A percentile compares a stretch with the other conserved stretches of the same genome.
Conservation (phyloP, 2,113 vertebrate genomes). For the Daphoenositta chrysoptera region DNA sequence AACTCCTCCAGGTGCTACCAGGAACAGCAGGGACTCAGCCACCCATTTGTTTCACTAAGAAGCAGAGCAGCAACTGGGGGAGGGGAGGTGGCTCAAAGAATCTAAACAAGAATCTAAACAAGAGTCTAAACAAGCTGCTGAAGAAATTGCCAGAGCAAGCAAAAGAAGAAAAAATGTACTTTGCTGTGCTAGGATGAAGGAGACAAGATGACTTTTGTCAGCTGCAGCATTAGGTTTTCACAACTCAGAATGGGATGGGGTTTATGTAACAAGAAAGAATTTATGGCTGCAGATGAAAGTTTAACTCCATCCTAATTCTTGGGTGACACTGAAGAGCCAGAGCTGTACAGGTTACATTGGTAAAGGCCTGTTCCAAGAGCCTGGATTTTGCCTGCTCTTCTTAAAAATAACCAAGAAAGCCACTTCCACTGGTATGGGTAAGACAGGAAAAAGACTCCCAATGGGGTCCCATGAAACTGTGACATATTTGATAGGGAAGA, state of each 20-base stretch:
- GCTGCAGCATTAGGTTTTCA: neutral
- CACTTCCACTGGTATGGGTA: neutral
- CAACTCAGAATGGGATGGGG: neutral
- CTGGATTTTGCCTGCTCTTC: neutral
- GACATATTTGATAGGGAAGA: neutral
- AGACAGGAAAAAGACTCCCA: neutral
- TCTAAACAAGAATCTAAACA: neutral
- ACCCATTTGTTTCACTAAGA: neutral
- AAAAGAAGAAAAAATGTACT: neutral
- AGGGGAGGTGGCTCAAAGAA: neutral
- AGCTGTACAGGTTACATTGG: neutral
- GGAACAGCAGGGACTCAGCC: neutral
- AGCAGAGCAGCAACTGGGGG: neutral
- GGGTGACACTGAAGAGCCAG: neutral
- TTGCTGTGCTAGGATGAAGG: neutral
- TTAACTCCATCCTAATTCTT: neutral
- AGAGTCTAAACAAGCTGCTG: neutral
- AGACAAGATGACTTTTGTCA: neutral
- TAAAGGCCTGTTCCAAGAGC: neutral
- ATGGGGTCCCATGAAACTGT: neutral
- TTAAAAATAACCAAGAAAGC: neutral
- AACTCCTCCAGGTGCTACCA: neutral
- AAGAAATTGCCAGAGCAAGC: neutral
- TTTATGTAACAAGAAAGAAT: neutral
- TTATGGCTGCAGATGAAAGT: neutral